Conservation (phyloP, 2,888 invertebrate genomes). For the Catocala fraxini region DNA sequence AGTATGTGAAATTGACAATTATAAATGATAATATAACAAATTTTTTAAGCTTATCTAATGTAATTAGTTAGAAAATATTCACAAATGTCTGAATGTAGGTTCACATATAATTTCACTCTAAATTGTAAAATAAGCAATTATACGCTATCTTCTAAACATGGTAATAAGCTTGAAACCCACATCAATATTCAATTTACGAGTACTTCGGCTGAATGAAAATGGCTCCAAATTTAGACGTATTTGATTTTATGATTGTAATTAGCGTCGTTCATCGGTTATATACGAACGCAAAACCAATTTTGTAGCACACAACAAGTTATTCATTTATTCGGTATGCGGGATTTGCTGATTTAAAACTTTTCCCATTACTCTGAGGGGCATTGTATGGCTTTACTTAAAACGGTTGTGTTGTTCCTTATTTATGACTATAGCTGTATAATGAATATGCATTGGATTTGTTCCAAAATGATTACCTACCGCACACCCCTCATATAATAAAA, state of each 20-base stretch:
- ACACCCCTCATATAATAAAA: not conserved
- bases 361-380: conserved; percentile 53
- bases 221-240: conserved; percentile 18
- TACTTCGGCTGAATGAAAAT: conserved; percentile 22
- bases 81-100: no score
- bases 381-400: conserved; percentile 43
- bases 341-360: conserved; percentile 62
- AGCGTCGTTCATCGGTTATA: conserved; percentile 28
- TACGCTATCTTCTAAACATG: not conserved
- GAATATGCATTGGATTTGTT: conserved; percentile 33
- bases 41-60: no score
- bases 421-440: conserved; percentile 29
- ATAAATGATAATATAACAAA: no score
- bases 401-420: conserved; percentile 43
- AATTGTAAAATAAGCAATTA: not conserved
- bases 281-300: conserved; percentile 43
- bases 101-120: no score
- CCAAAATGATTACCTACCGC: conserved; percentile 10
- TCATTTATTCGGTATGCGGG: conserved; percentile 38
- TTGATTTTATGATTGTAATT: conserved; percentile 35
- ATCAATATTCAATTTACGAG: conserved; percentile 12
- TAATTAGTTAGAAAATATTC: no score
- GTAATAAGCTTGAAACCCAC: conserved; percentile 3
- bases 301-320: conserved; percentile 32
- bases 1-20: no score